Conservation (phyloP, 2,797 vertebrate species). For the Coluber constrictor region DNA sequence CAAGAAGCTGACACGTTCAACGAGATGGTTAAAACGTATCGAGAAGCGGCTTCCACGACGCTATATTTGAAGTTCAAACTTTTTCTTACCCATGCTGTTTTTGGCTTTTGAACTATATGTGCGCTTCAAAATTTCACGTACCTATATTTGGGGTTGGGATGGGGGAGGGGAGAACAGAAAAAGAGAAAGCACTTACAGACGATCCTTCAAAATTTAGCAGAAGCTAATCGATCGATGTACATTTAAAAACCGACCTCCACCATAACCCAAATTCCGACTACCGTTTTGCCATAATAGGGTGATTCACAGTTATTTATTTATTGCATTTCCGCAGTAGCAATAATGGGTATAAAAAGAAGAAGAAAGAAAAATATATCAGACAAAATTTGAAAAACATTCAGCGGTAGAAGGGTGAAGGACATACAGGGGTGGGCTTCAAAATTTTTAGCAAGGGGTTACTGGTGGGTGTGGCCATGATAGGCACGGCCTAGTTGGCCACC, state of each 20-base stretch:
- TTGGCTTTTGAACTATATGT: conserved; percentile 83
- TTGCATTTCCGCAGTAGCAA: background rate
- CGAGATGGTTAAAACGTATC: background rate
- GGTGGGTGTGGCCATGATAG: too few relatives aligned
- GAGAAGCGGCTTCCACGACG: background rate
- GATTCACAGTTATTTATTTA: background rate
- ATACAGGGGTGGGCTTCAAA: background rate
- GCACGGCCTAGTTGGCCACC: too few relatives aligned
- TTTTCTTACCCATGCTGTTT: conserved; percentile 86
- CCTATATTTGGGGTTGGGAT: conserved; percentile 69
- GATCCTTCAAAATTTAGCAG: background rate
- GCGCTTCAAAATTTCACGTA: conserved; percentile 93
- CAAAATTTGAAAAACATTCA: background rate
- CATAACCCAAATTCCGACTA: background rate
- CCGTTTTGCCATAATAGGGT: background rate
- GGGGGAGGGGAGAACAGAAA: background rate
- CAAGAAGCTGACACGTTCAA: background rate
- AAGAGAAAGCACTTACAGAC: background rate
- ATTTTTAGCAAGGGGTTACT: too few relatives aligned
- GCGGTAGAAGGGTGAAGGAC: background rate
- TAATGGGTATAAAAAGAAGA: background rate
- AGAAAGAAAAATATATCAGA: background rate
- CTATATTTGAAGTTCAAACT: background rate
- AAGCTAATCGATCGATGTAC: background rate
- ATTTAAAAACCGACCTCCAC: background rate